These are phyloP conservation scores for Whitmania pigra DNA, from an alignment of 1,140 invertebrate genomes.

Conservation along the genomic window DNA sequence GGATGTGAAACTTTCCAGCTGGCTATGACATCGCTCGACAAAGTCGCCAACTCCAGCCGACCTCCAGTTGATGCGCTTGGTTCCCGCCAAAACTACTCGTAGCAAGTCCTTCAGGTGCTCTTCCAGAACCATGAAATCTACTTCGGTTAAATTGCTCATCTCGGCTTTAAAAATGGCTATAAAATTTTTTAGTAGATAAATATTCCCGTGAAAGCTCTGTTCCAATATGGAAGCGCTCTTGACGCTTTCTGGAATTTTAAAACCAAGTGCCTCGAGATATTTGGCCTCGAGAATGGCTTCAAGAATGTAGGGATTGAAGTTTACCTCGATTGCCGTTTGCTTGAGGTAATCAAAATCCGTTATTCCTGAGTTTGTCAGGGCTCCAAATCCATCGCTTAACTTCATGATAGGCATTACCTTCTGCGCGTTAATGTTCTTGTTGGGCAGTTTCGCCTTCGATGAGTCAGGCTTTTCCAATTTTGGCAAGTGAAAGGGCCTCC, in stretches of 20 bases:
- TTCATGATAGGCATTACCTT: not conserved
- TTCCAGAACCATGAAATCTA: conserved; percentile 27
- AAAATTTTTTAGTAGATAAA: not conserved
- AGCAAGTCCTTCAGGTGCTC: conserved; percentile 58
- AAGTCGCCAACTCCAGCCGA: conserved; percentile 66
- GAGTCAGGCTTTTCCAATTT: not conserved
- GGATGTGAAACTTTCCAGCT: conserved; percentile 27
- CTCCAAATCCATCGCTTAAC: not conserved
- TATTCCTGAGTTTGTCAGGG: not conserved
- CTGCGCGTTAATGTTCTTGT: not conserved
- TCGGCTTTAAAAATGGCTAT: not conserved
- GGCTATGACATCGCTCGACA: conserved; percentile 46
- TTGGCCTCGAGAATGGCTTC: conserved; percentile 54
- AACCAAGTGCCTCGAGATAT: conserved; percentile 55
- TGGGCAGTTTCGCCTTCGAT: not conserved
- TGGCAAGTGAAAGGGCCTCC: not conserved
- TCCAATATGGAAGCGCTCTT: conserved; percentile 56
- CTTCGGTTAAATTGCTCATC: conserved; percentile 15
- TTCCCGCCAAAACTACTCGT: conserved; percentile 60
- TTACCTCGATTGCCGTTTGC: conserved; percentile 31
- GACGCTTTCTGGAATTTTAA: conserved; percentile 52
- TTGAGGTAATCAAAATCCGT: not conserved
- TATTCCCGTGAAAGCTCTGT: conserved; percentile 4
- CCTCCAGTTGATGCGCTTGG: conserved; percentile 67
- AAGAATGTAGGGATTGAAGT: conserved; percentile 50